phyloP scores from a whole-genome alignment of 2,797 vertebrate genomes.

The Lagorchestes hirsutus region DNA sequence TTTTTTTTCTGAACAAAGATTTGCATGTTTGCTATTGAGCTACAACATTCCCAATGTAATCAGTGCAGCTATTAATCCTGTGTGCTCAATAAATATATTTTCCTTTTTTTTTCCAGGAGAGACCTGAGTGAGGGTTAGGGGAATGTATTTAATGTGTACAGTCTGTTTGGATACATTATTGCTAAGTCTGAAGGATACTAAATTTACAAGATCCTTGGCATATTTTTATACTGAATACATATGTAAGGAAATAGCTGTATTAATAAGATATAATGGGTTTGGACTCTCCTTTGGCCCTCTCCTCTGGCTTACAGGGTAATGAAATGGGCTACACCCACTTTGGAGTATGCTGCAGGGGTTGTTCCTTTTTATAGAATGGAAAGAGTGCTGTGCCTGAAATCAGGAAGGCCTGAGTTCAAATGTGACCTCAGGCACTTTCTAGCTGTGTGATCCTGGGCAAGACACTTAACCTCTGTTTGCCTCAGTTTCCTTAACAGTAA shows the following conservation, averaged over 20 bases:
- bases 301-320: background rate
- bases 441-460: background rate
- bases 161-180: background rate
- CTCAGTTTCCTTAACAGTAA: background rate
- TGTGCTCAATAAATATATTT: background rate
- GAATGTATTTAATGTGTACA: background rate
- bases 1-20: constrained; percentile 1
- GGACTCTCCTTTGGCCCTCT: background rate
- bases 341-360: background rate
- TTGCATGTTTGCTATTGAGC: background rate
- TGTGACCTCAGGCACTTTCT: background rate
- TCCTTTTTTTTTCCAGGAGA: background rate
- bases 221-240: background rate
- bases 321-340: background rate
- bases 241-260: background rate
- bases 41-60: background rate
- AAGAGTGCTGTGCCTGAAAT: background rate
- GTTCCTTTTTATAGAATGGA: background rate
- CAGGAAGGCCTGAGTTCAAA: background rate
- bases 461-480: background rate
- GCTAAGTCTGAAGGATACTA: background rate
- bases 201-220: background rate
- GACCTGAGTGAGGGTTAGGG: constrained; percentile 2
- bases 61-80: background rate
- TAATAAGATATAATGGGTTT: background rate